Evolutionary conservation across 2,888 invertebrate genomes (phyloP).

Genomic region (Macrosoma leucophasiata): DNA sequence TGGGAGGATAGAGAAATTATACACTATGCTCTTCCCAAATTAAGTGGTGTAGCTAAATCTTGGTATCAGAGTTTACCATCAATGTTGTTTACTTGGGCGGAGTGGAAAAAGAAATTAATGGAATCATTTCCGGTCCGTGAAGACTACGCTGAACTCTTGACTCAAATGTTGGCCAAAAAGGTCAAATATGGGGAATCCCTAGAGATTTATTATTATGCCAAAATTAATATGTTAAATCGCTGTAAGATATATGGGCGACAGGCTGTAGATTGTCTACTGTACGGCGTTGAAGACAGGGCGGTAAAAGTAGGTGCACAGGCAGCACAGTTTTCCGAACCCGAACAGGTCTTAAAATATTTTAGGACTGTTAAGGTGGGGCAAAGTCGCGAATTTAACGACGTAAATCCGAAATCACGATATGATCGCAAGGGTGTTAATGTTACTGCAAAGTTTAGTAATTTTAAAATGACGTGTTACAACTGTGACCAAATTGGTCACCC

Average conservation of each 20-base stretch:
- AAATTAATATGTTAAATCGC: conserved; percentile 20
- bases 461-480: conserved; percentile 4
- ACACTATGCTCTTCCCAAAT: conserved; percentile 13
- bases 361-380: conserved; percentile 11
- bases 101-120: conserved; percentile 22
- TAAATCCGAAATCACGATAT: background rate
- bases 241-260: conserved; percentile 19
- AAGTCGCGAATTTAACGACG: background rate
- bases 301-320: conserved; percentile 24
- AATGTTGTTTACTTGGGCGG: conserved; percentile 15
- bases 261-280: conserved; percentile 24
- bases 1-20: conserved; percentile 14
- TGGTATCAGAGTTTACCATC: conserved; percentile 25
- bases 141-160: conserved; percentile 19
- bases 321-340: conserved; percentile 18
- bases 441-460: background rate
- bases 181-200: conserved; percentile 20
- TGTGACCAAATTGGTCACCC: conserved; percentile 4
- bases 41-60: conserved; percentile 16
- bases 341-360: conserved; percentile 22
- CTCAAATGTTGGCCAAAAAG: conserved; percentile 21
- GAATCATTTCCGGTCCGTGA: conserved; percentile 20
- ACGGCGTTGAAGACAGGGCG: conserved; percentile 22
- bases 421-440: background rate
- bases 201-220: conserved; percentile 21